A percentile compares a stretch with the other conserved stretches of the same genome.
Conservation (phyloP, 2,888 invertebrate species). For the Nemotelus pantherinus region DNA sequence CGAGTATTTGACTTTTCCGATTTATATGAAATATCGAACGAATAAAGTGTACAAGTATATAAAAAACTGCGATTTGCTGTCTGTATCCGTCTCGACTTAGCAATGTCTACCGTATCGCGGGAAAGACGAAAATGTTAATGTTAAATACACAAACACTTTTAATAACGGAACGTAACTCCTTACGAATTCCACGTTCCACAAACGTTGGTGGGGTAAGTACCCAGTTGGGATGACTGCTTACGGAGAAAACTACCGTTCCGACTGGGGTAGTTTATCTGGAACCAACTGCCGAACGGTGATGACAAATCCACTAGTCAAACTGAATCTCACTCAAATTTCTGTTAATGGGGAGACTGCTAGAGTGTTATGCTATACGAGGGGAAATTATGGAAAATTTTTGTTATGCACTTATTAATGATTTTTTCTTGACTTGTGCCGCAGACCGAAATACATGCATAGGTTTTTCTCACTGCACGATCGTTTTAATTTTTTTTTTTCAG, state of each 20-base stretch:
- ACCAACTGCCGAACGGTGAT: conserved; percentile 16
- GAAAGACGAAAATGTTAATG: conserved; percentile 49
- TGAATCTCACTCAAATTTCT: conserved; percentile 30
- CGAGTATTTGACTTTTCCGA: background rate
- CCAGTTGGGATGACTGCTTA: background rate
- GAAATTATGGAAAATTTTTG: conserved; percentile 41
- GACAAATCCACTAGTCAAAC: conserved; percentile 30
- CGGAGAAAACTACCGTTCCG: background rate
- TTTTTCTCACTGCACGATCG: no score
- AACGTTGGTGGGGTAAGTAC: background rate
- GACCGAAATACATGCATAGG: background rate
- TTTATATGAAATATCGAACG: background rate
- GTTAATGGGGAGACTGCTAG: conserved; percentile 9
- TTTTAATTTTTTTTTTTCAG: background rate
- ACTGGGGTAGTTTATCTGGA: conserved; percentile 8
- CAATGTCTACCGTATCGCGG: conserved; percentile 49
- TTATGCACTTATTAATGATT: conserved; percentile 44
- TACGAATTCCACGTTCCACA: conserved; percentile 18
- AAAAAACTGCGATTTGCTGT: conserved; percentile 36
- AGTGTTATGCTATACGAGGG: conserved; percentile 19
- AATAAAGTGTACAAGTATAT: background rate
- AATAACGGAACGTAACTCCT: conserved; percentile 22
- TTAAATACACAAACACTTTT: conserved; percentile 45
- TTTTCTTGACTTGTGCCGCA: conserved; percentile 22
- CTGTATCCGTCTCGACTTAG: conserved; percentile 43